Conservation (phyloP, 2,888 invertebrate species). For the Drosophila barbarae region DNA sequence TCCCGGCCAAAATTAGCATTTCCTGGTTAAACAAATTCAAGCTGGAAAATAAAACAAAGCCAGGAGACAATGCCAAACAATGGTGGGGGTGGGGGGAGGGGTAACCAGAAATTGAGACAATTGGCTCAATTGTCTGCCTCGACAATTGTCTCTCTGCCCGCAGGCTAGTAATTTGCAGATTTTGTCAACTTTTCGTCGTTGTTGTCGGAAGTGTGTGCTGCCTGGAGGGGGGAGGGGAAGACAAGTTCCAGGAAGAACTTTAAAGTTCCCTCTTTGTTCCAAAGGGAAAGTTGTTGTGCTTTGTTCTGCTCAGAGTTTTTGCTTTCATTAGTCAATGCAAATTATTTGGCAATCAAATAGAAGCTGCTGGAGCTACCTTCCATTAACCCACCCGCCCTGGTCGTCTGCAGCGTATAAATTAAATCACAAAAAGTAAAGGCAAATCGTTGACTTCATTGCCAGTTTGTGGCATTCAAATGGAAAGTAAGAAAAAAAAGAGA, state of each 20-base stretch:
- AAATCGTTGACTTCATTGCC: constrained; percentile 26
- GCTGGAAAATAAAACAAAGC: constrained; percentile 41
- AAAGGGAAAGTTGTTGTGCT: constrained; percentile 21
- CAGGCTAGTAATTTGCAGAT: constrained; percentile 49
- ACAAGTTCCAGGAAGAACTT: constrained; percentile 27
- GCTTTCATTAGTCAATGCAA: constrained; percentile 66
- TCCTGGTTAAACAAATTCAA: constrained; percentile 38
- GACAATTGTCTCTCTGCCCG: constrained; percentile 55
- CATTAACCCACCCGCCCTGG: constrained; percentile 22
- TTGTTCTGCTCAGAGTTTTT: constrained; percentile 17
- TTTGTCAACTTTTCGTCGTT: constrained; percentile 39
- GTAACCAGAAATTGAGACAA: constrained; percentile 61
- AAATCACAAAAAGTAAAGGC: constrained; percentile 63
- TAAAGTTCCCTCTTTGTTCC: constrained; percentile 19
- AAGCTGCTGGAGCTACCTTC: constrained; percentile 32
- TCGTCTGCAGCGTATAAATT: constrained; percentile 52
- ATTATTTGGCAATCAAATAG: constrained; percentile 53
- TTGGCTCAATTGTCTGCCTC: constrained; percentile 47
- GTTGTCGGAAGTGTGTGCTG: constrained; percentile 17
- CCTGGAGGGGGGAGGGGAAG: neutral
- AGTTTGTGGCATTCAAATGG: constrained; percentile 56
- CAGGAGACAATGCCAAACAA: constrained; percentile 37
- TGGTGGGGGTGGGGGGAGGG: constrained; percentile 11
- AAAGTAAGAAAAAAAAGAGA: constrained; percentile 12
- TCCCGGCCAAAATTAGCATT: constrained; percentile 60